Base-by-base conservation (phyloP, 2,113 vertebrate species). In the Bufo bufo region DNA sequence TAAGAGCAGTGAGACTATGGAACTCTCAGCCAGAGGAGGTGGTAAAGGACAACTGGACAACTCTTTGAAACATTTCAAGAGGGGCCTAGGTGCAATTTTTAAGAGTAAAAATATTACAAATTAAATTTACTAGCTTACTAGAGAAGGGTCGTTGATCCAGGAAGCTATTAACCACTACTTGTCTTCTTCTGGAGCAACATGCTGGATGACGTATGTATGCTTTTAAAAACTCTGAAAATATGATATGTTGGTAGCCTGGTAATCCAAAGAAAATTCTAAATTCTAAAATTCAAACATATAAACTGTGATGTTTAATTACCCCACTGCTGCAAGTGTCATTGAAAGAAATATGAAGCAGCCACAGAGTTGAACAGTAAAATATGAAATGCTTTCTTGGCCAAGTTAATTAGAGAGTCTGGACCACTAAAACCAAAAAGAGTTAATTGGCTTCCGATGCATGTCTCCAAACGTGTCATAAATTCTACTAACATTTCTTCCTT, bases 351-450 rank as follows among this genome's bases (percentile, higher is more conserved):
- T 8, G 45, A 20, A 75, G 72, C 72, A 49, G 16, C 45, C 43
- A 66, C 17, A 50, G 59, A 50, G 81, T 47, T 23, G 61, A 66
- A 58, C 43, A 50, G 84, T 63, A 77, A 71, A 85, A 85, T 77
- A 13, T 59, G 13, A 85, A 85, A 58, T 49, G 52, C 33, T 71
- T 85, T 14, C 63, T 52, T 45, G n/a, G 12, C 63, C 23, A 74
- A 85, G 50, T 58, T 45, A 74, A 85, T 75, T 75, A 75, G 69
- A 77, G 11, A 59, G 33, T 59, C 50, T 12, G 13, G 69, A 59
- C 66, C 66, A 77, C 49, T 85, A 45, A 85, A 43, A 85, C 54
- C 52, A 85, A 75, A 84, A 71, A 84, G 49, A 75, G 54, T 75
- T 75, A 58, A 71, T 72, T 71, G 43, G 13, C 66, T 71, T 69